Evolutionary conservation across 2,797 vertebrate species (phyloP).

Genomic region (Cyprinodon diabolis): DNA sequence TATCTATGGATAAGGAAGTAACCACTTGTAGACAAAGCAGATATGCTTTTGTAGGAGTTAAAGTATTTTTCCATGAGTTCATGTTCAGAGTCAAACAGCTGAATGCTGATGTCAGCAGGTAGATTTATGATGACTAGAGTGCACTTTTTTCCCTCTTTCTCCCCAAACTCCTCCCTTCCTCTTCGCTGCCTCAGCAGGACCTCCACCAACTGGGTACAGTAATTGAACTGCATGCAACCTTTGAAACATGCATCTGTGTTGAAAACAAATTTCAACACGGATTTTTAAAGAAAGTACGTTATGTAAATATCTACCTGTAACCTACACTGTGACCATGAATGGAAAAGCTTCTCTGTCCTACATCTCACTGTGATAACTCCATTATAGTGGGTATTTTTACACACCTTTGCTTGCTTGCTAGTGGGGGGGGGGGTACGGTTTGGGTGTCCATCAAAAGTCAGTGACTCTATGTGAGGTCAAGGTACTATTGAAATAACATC

Average conservation of each 20-base stretch:
- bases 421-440: too few relatives aligned
- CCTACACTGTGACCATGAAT: too few relatives aligned
- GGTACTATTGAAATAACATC: too few relatives aligned
- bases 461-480: too few relatives aligned
- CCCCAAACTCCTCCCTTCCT: constrained; percentile 54
- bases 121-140: constrained; percentile 36
- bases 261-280: not conserved
- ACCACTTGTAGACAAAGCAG: not conserved
- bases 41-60: too few relatives aligned
- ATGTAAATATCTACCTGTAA: too few relatives aligned
- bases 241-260: constrained; percentile 9
- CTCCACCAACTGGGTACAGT: constrained; percentile 39
- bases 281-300: too few relatives aligned
- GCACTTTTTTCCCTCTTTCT: constrained; percentile 64
- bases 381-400: too few relatives aligned
- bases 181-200: constrained; percentile 49
- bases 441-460: too few relatives aligned
- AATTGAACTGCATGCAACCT: constrained; percentile 2
- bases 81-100: not conserved
- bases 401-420: too few relatives aligned
- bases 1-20: not conserved
- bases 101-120: constrained; percentile 43
- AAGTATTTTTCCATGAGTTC: not conserved
- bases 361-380: too few relatives aligned
- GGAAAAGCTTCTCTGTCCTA: too few relatives aligned